A percentile compares a stretch with the other conserved stretches of the same genome.
phyloP scores from a whole-genome alignment of 2,113 vertebrate genomes.

The Cisticola juncidis region DNA sequence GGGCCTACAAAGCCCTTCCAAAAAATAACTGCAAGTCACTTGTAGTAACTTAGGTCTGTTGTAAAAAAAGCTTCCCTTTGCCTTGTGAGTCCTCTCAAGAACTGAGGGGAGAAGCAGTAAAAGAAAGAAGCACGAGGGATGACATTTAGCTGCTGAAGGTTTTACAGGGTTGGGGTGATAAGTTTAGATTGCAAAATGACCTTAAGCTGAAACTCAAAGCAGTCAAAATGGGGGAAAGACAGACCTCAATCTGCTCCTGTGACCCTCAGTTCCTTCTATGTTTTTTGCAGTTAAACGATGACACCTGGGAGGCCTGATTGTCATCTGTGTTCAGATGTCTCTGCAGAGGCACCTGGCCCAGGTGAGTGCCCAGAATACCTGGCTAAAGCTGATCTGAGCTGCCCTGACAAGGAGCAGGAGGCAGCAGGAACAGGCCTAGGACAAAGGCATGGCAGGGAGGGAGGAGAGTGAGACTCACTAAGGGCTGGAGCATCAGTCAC shows the following conservation, averaged over 20 bases:
- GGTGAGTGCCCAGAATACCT: neutral
- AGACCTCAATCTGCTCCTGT: neutral
- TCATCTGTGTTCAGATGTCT: too few relatives aligned
- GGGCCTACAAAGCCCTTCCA: neutral
- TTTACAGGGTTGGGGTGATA: neutral
- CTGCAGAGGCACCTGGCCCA: neutral
- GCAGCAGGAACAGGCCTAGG: neutral
- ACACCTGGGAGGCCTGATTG: neutral
- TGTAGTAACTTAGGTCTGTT: neutral
- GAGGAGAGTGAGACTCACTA: neutral
- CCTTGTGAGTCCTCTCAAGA: neutral
- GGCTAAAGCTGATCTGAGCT: neutral
- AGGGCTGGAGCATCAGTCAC: neutral
- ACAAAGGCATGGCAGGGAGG: neutral
- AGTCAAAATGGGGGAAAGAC: neutral
- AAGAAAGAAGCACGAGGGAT: neutral
- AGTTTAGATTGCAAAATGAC: neutral
- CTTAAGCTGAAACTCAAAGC: neutral
- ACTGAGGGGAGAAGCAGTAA: neutral
- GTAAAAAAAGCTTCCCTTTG: neutral
- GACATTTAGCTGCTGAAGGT: neutral
- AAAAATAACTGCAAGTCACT: neutral
- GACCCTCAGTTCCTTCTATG: neutral
- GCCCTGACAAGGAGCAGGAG: neutral
- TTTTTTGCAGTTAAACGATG: neutral